These are phyloP conservation scores for Meles meles DNA, from an alignment of 2,113 vertebrate genomes.

Conservation along the genomic window DNA sequence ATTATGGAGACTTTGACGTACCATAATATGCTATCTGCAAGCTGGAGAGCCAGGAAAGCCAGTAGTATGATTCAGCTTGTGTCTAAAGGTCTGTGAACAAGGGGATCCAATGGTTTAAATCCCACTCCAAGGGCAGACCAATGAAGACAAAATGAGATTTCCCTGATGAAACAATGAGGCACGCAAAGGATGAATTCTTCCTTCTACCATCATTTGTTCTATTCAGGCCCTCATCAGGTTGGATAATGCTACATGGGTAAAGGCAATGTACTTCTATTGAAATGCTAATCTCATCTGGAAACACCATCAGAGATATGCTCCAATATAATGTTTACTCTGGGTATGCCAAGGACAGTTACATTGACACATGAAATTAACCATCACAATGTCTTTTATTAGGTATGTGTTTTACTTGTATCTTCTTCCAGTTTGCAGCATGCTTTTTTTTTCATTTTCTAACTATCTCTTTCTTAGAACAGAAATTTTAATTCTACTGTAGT, in stretches of 20 bases:
- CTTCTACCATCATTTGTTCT: not conserved
- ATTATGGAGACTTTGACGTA: not conserved
- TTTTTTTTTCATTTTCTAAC: not conserved
- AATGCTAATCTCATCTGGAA: not conserved
- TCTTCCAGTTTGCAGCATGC: not conserved
- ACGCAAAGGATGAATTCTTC: not conserved
- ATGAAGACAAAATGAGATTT: not conserved
- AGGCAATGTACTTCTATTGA: not conserved
- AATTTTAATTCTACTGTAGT: not conserved
- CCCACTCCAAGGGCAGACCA: not conserved
- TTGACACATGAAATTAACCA: not conserved
- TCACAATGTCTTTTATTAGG: not conserved
- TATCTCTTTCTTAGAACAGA: not conserved
- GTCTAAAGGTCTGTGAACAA: not conserved
- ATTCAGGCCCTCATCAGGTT: not conserved
- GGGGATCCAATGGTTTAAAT: not conserved
- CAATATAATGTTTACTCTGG: not conserved
- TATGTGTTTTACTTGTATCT: not conserved
- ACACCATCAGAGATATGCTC: not conserved
- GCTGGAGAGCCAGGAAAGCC: not conserved
- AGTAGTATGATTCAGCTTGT: not conserved
- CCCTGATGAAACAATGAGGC: not conserved
- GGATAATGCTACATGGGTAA: not conserved
- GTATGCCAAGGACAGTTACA: not conserved
- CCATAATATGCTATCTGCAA: not conserved